Evolutionary conservation across 2,888 invertebrate genomes (phyloP).

Genomic region (Caenorhabditis sp.): DNA sequence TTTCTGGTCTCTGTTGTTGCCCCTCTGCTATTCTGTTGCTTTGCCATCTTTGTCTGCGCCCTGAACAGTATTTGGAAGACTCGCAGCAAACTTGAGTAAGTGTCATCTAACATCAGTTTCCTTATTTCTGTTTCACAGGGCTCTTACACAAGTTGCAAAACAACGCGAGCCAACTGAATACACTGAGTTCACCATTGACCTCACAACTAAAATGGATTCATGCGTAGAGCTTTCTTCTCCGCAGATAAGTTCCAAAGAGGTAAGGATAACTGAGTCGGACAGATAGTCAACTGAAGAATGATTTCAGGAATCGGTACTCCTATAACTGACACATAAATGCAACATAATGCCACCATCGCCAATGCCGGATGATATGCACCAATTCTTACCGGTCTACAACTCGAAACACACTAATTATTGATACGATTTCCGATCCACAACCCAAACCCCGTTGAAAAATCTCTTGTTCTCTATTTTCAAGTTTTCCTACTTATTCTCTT

Average conservation of each 20-base stretch:
- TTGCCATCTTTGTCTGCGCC: constrained; percentile 75
- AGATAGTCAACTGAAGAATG: neutral
- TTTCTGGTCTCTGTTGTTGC: constrained; percentile 72
- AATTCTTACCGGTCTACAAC: constrained; percentile 31
- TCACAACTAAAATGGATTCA: constrained; percentile 73
- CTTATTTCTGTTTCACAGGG: constrained; percentile 45
- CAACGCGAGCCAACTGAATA: constrained; percentile 65
- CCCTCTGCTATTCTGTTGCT: constrained; percentile 74
- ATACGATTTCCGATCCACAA: neutral
- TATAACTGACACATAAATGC: constrained; percentile 20
- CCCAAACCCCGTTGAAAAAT: constrained; percentile 15
- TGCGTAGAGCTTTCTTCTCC: constrained; percentile 73
- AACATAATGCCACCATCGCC: neutral
- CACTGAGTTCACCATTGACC: constrained; percentile 71
- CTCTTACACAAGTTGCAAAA: constrained; percentile 56
- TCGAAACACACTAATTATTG: neutral
- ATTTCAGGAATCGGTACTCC: constrained; percentile 70
- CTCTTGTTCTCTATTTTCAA: constrained; percentile 13
- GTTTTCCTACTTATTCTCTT: neutral
- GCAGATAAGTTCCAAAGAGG: constrained; percentile 64
- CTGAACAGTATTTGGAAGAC: constrained; percentile 72
- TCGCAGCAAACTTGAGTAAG: constrained; percentile 68
- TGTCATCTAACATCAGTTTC: neutral
- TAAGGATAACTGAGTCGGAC: neutral
- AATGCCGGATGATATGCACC: constrained; percentile 40